Conservation (phyloP, 1,140 invertebrate species). For the Conopomorpha cramerella region DNA sequence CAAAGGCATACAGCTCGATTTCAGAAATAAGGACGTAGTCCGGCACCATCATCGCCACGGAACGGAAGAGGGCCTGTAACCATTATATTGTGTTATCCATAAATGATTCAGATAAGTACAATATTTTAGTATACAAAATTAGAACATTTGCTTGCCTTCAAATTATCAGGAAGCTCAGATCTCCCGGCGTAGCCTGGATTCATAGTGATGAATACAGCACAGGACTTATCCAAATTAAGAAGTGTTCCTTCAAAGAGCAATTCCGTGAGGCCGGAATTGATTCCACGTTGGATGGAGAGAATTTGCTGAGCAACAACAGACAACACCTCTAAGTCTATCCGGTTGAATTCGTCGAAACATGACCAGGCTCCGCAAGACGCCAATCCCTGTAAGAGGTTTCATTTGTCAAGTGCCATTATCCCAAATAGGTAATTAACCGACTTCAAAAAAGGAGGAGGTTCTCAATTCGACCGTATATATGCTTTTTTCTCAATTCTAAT, state of each 20-base stretch:
- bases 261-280: slow-evolving; percentile 74
- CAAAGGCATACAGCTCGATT: slow-evolving; percentile 91
- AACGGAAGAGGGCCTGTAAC: slow-evolving; percentile 82
- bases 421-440: too few relatives aligned
- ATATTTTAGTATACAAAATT: neutral
- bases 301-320: slow-evolving; percentile 95
- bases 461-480: too few relatives aligned
- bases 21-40: slow-evolving; percentile 95
- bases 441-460: too few relatives aligned
- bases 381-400: slow-evolving; percentile 67
- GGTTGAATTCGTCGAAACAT: slow-evolving; percentile 96
- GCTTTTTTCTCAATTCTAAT: too few relatives aligned
- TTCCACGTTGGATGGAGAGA: slow-evolving; percentile 75
- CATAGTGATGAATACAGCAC: slow-evolving; percentile 96
- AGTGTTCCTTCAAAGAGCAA: slow-evolving; percentile 91
- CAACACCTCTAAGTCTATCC: slow-evolving; percentile 83
- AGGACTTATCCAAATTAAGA: slow-evolving; percentile 84
- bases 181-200: slow-evolving; percentile 93
- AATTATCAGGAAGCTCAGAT: slow-evolving; percentile 90
- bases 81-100: neutral
- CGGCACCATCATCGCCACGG: slow-evolving; percentile 98
- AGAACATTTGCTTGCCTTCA: slow-evolving; percentile 69
- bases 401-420: neutral
- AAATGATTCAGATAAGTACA: neutral
- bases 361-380: slow-evolving; percentile 96